A percentile compares a stretch with the other conserved stretches of the same genome.
These are phyloP conservation scores for Eucidaris tribuloides DNA, from an alignment of 35 echinoderm and acorn worm species.

Conservation along the genomic window DNA sequence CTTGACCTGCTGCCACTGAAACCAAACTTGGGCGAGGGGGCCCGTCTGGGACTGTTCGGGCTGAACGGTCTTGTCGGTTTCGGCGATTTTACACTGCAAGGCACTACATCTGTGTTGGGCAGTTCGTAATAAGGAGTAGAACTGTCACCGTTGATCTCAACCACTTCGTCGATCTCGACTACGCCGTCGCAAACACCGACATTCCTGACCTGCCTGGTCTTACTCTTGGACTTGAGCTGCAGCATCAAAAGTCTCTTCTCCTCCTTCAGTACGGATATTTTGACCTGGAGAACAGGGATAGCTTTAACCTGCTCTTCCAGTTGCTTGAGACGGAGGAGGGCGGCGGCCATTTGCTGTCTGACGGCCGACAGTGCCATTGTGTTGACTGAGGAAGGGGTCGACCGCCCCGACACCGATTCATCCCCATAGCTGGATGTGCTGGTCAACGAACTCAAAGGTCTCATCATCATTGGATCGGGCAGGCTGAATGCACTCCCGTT, in stretches of 20 bases:
- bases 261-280: slow-evolving; percentile 91
- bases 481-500: slow-evolving; percentile 13
- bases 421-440: slow-evolving; percentile 28
- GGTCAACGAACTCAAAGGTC: background rate
- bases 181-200: slow-evolving; percentile 68
- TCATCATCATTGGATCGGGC: slow-evolving; percentile 3
- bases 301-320: slow-evolving; percentile 88
- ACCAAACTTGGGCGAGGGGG: slow-evolving; percentile 12
- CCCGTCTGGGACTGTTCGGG: background rate
- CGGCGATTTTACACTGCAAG: background rate
- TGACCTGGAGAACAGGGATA: slow-evolving; percentile 86
- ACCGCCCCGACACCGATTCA: slow-evolving; percentile 57
- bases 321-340: slow-evolving; percentile 72
- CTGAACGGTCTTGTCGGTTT: slow-evolving; percentile 24
- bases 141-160: background rate
- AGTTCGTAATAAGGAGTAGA: slow-evolving; percentile 6
- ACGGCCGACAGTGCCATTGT: slow-evolving; percentile 59
- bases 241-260: slow-evolving; percentile 93
- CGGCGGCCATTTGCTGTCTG: slow-evolving; percentile 90
- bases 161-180: slow-evolving; percentile 33
- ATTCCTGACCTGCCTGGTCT: slow-evolving; percentile 37
- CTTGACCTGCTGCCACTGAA: background rate
- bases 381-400: slow-evolving; percentile 85
- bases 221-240: slow-evolving; percentile 77
- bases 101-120: background rate